These are phyloP conservation scores for Tichodroma muraria DNA, from an alignment of 2,113 vertebrate genomes.

Conservation along the genomic window DNA sequence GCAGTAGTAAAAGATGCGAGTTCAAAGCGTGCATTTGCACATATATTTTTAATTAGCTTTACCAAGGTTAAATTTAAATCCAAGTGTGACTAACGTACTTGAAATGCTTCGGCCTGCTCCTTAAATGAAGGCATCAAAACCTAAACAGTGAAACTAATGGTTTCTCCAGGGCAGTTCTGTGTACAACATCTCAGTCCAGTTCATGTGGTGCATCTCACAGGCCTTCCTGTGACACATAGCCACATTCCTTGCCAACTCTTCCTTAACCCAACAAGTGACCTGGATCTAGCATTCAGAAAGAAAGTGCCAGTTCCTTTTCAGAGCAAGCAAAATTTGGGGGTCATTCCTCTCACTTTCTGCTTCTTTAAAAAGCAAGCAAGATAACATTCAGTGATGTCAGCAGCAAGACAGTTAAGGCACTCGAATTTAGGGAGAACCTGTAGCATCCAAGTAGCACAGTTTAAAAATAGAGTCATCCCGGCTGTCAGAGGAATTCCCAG, in stretches of 20 bases:
- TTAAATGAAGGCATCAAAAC: constrained; percentile 55
- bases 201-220: not conserved
- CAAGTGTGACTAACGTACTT: not conserved
- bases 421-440: not conserved
- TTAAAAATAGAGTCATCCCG: not conserved
- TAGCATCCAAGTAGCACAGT: not conserved
- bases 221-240: constrained; percentile 16
- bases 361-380: not conserved
- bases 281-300: not conserved
- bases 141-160: constrained; percentile 27
- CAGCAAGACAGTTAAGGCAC: not conserved
- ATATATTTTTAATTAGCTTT: constrained; percentile 53
- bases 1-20: constrained; percentile 3
- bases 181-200: not conserved
- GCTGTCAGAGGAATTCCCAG: not conserved
- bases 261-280: constrained; percentile 29
- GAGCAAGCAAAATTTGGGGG: not conserved
- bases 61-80: constrained; percentile 59
- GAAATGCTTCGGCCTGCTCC: constrained; percentile 17
- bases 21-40: not conserved
- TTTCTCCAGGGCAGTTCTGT: constrained; percentile 45
- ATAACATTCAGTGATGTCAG: not conserved
- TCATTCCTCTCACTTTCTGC: not conserved
- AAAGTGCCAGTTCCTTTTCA: not conserved
- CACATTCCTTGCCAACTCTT: not conserved